These are phyloP conservation scores for Odontocolon sp. DNA, from an alignment of 2,888 invertebrate genomes.

Conservation along the genomic window DNA sequence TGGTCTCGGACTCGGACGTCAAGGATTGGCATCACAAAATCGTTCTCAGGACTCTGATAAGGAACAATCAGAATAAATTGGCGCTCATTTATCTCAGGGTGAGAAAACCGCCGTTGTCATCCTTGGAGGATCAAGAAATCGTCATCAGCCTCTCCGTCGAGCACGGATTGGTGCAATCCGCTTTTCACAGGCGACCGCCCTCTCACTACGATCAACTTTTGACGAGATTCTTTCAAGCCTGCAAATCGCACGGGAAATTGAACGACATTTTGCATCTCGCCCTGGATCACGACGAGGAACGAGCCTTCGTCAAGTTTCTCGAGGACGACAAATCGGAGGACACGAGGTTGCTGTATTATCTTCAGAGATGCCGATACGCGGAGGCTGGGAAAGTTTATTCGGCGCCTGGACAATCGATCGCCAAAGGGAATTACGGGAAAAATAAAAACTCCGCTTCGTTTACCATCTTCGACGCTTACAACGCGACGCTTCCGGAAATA, in stretches of 20 bases:
- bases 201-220: conserved; percentile 74
- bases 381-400: conserved; percentile 69
- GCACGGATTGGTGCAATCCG: conserved; percentile 76
- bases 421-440: conserved; percentile 18
- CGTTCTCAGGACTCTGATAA: conserved; percentile 85
- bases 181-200: conserved; percentile 75
- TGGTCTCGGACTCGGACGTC: conserved; percentile 81
- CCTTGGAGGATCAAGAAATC: conserved; percentile 81
- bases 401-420: background rate
- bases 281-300: conserved; percentile 85
- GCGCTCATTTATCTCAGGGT: conserved; percentile 88
- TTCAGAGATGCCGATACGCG: conserved; percentile 83
- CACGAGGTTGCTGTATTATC: conserved; percentile 87
- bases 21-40: conserved; percentile 89
- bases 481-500: conserved; percentile 74
- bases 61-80: conserved; percentile 86
- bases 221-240: conserved; percentile 74
- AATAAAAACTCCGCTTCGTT: conserved; percentile 62
- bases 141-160: conserved; percentile 74
- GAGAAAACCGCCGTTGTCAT: conserved; percentile 82
- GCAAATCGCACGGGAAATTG: conserved; percentile 73
- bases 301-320: conserved; percentile 86
- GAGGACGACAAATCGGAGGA: conserved; percentile 85
- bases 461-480: conserved; percentile 73
- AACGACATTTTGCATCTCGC: conserved; percentile 84